These are phyloP conservation scores for Cryptotermes secundus DNA, from an alignment of 1,140 invertebrate species.

Conservation along the genomic window DNA sequence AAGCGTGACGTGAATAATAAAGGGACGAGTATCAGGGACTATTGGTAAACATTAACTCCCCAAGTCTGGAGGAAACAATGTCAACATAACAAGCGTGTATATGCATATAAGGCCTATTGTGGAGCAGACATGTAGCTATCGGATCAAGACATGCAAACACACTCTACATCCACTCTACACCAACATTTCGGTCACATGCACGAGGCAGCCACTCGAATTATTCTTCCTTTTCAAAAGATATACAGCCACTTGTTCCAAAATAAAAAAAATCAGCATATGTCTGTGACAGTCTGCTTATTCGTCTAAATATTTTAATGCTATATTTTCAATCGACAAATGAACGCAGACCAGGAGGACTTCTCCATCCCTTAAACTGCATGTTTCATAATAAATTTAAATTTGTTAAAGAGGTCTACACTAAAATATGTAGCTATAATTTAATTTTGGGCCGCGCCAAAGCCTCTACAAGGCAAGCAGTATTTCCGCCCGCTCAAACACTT, in stretches of 20 bases:
- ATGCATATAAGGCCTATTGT: constrained; percentile 9
- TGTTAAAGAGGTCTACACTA: no score
- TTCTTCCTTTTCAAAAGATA: no score
- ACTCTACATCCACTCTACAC: background rate
- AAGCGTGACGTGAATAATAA: background rate
- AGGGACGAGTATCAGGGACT: background rate
- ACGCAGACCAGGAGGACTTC: no score
- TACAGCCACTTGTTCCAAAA: background rate
- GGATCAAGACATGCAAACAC: background rate
- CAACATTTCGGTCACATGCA: background rate
- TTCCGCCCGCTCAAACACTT: no score
- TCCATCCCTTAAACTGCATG: no score
- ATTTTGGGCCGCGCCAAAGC: no score
- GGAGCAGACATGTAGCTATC: background rate
- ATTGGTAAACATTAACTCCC: background rate
- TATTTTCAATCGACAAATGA: no score
- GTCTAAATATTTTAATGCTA: no score
- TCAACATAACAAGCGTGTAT: background rate
- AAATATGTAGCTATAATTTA: no score
- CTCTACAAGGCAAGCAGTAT: no score
- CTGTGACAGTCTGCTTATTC: no score
- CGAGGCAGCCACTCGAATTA: background rate
- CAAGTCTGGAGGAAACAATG: background rate
- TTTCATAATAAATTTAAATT: no score
- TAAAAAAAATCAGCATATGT: background rate